Evolutionary conservation across 2,888 invertebrate species (phyloP), one percentile per base, ranked within the genome.

Genomic region (Xestia ashworthii): DNA sequence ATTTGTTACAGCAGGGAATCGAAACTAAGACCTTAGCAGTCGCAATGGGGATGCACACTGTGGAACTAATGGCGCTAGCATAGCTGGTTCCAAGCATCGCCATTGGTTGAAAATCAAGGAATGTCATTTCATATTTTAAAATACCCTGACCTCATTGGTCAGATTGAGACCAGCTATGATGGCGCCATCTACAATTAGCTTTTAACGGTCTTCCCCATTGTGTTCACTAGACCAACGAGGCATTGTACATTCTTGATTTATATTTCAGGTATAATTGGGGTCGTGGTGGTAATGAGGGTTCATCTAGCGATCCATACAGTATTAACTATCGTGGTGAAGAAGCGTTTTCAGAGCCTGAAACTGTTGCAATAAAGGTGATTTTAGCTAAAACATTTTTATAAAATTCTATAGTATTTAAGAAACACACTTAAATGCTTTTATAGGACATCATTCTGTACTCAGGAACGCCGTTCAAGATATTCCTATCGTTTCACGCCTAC

Each of bases 271-370:
- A 93, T 79, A 88, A 80, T 72, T 96, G 96, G 96, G 95, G 93
- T 32, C 89, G 88, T 16, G 81, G 85, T 50, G 65, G 73, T 4
- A 91, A 88, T 6, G 87, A 93, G 0, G 84, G 79, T 46, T 90
- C 92, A 3, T 91, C 93, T 9, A 86, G 84, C 41, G 96, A 96
- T 81, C 96, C 96, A 11, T 88, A 83, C 62, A 94, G 96, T 78
- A 82, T 92, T 2, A 96, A 96, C 82, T 96, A 92, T 82, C 92
- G 95, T 12, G 96, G 96, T 0, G 19, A 84, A 0, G 92, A 91
- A 82, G 92, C 96, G 0, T 96, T 96, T 87, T 96, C 95, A 0
- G 96, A 96, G 83, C 96, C 96, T 19, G 96, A 96, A 92, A 87
- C 94, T 32, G 77, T 91, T 67, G 96, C 96, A 50, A 83, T 96